Evolutionary conservation across 2,113 vertebrate genomes (phyloP), one percentile per base, ranked within the genome.

Genomic region (Prionailurus viverrinus): DNA sequence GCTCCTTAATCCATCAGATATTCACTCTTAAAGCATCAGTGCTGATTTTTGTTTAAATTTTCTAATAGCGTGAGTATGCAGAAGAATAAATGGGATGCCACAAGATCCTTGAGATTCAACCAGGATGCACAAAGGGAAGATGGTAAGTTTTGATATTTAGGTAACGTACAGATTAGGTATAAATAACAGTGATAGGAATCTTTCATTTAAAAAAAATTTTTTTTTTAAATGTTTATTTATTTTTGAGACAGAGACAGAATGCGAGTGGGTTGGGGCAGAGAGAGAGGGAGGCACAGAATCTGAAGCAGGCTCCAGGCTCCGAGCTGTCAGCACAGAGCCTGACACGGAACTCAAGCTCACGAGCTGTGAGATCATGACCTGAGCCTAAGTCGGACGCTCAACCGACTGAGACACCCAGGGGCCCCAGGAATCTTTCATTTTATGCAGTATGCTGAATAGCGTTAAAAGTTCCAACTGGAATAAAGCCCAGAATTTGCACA

Each of bases 61-160:
- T 96, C 97, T 96, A 98, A 94, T 89, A 99, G 99, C 36, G 99
- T 99, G 80, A 99, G 99, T 83, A 73, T 99, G 97, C 99, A 99
- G 99, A 99, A 99, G 96, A 99, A 99, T 98, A 99, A 99, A 96
- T 99, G 99, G 99, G 99, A 99, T 98, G 99, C 99, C 94, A 98
- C 99, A 91, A 99, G 99, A 61, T 99, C 99, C 31, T 97, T 99
- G 98, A 98, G 99, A 93, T 99, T 99, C 99, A 99, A 99, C 98
- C 99, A 99, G 97, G 99, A 99, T 31, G 99, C 99, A 96, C 99
- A 99, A 97, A 99, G 99, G 98, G 99, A 99, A 98, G 99, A 99
- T 95, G 99, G 99, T 99, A 97, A 58, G 93, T 97, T 63, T 91
- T 92, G 80, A 58, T 83, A 31, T 97, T 95, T 86, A 84, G n/a